phyloP scores from a whole-genome alignment of 2,113 vertebrate genomes.

The Gallinago jamesoni region DNA sequence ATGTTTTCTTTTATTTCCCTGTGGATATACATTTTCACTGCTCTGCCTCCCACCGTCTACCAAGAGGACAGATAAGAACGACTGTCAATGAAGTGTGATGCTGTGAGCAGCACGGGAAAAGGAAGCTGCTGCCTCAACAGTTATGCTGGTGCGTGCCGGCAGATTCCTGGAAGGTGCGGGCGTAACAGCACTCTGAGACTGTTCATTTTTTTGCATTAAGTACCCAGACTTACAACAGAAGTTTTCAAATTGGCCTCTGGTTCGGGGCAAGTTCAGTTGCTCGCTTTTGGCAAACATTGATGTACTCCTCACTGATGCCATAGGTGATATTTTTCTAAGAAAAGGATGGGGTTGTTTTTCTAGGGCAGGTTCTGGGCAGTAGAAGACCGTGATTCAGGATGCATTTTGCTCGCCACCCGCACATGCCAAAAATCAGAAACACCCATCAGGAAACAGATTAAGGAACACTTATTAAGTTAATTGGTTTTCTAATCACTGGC shows the following conservation, averaged over 20 bases:
- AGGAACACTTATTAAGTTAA: not conserved
- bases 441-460: not conserved
- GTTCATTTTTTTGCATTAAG: not conserved
- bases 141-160: not conserved
- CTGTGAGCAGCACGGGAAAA: not conserved
- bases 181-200: not conserved
- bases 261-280: not conserved
- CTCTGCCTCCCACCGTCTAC: not conserved
- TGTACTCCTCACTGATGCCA: accelerated
- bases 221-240: not conserved
- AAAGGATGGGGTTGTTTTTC: not conserved
- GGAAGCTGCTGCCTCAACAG: not conserved
- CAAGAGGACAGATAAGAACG: not conserved
- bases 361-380: not conserved
- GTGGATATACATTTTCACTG: not conserved
- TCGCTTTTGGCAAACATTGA: not conserved
- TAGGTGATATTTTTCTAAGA: not conserved
- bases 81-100: not conserved
- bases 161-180: not conserved
- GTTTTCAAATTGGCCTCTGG: not conserved
- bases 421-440: not conserved
- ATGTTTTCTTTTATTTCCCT: slow-evolving; percentile 39
- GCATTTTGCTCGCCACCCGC: not conserved
- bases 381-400: not conserved
- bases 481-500: not conserved